These are phyloP conservation scores for Temnothorax curvispinosus DNA, from an alignment of 1,140 invertebrate species.

Conservation along the genomic window DNA sequence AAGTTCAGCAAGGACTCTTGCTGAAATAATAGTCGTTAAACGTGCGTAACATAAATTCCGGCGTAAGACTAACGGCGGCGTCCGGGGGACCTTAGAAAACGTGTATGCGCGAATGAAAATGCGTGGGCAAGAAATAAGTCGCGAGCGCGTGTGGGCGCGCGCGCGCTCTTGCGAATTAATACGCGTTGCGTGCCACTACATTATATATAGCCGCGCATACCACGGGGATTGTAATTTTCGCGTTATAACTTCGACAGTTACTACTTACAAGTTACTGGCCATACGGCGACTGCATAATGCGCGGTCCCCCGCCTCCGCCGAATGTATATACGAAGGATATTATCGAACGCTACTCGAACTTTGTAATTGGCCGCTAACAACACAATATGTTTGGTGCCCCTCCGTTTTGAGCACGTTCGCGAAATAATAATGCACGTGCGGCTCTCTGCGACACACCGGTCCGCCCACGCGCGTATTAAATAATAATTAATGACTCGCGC, in stretches of 20 bases:
- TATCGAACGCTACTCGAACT: conserved; percentile 55
- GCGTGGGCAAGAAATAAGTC: neutral
- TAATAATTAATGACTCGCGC: conserved; percentile 26
- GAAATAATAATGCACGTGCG: conserved; percentile 21
- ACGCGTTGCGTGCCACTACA: conserved; percentile 7
- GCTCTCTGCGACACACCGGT: neutral
- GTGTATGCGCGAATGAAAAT: conserved; percentile 9
- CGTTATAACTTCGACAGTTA: conserved; percentile 52
- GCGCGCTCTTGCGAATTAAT: conserved; percentile 33
- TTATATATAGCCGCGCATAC: neutral
- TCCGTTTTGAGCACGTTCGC: conserved; percentile 29
- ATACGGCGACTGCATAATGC: conserved; percentile 3
- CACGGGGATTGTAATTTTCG: conserved; percentile 38
- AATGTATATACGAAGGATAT: conserved; percentile 9
- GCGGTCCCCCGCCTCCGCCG: neutral
- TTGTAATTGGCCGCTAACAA: conserved; percentile 47
- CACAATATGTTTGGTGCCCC: conserved; percentile 10
- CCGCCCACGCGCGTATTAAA: neutral
- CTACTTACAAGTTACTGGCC: conserved; percentile 49
- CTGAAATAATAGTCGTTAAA: neutral
- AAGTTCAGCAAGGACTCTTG: neutral
- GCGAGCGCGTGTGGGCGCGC: neutral
- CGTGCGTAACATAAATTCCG: neutral
- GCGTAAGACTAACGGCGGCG: neutral
- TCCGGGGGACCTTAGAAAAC: neutral